Evolutionary conservation across 2,888 invertebrate genomes (phyloP).

Genomic region (Rhamnusium bicolor): DNA sequence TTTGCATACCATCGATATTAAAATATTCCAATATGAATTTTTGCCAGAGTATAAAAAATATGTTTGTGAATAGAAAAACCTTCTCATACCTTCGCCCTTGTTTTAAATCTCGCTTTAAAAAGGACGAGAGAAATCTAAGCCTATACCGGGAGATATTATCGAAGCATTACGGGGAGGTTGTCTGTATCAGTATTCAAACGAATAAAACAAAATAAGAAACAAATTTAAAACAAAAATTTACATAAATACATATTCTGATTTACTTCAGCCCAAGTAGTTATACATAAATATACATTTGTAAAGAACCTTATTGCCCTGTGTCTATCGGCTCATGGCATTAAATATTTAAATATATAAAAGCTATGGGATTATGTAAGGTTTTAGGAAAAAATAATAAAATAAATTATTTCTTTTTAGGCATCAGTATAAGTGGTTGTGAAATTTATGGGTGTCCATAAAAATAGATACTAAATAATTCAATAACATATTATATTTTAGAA

Average conservation of each 20-base stretch:
- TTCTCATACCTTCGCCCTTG: neutral
- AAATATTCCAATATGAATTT: too few species aligned
- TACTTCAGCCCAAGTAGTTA: conserved; percentile 53
- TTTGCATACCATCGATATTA: too few species aligned
- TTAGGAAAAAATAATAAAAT: conserved; percentile 18
- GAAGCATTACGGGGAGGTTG: neutral
- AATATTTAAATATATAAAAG: conserved; percentile 27
- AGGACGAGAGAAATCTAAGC: neutral
- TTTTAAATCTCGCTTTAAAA: neutral
- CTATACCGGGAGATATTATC: neutral
- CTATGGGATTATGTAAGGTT: conserved; percentile 25
- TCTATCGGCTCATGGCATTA: neutral
- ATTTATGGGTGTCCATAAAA: conserved; percentile 2
- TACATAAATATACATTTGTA: conserved; percentile 58
- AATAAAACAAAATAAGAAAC: conserved; percentile 48
- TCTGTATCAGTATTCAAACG: conserved; percentile 21
- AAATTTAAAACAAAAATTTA: conserved; percentile 57
- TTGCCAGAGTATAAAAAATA: too few species aligned
- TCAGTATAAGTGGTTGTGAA: neutral
- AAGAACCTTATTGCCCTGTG: conserved; percentile 11
- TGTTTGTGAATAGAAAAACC: too few species aligned
- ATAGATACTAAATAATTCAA: conserved; percentile 26
- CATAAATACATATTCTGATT: conserved; percentile 63
- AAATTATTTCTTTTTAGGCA: conserved; percentile 11
- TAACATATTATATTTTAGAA: neutral